Evolutionary conservation across 1,140 invertebrate genomes (phyloP).

Genomic region (Caenorhabditis brenneri): DNA sequence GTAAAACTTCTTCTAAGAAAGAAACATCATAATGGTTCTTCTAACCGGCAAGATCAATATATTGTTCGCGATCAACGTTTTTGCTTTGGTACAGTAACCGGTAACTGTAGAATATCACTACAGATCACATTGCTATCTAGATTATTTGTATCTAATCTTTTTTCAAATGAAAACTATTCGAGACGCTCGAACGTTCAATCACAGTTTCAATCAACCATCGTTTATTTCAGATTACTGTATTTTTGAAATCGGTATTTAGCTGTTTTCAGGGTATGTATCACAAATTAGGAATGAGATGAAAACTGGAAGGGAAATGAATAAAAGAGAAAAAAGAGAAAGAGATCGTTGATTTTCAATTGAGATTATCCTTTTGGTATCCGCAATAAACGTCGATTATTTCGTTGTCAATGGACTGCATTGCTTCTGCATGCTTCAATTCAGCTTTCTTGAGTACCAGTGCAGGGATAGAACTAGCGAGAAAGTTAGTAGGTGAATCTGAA

Average conservation of each 20-base stretch:
- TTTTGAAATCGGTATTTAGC: not conserved
- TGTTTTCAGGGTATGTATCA: not conserved
- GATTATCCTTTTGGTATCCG: constrained; percentile 20
- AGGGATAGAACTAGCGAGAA: not conserved
- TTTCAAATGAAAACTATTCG: no score
- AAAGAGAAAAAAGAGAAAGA: not conserved
- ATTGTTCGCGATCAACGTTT: no score
- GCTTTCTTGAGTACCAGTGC: not conserved
- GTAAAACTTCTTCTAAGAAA: no score
- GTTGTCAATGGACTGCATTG: constrained; percentile 6
- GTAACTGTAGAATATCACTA: no score
- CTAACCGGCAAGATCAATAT: no score
- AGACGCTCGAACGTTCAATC: no score
- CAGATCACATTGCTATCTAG: no score
- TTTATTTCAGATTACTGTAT: not conserved
- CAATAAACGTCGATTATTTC: not conserved
- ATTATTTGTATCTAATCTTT: no score
- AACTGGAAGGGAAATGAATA: not conserved
- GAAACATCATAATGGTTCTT: no score
- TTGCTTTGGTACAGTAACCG: no score
- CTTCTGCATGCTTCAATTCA: constrained; percentile 13
- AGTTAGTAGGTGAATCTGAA: constrained; percentile 16
- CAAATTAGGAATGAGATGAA: constrained; percentile 25
- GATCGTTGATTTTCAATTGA: not conserved
- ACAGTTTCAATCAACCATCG: not conserved